A percentile compares a stretch with the other conserved stretches of the same genome.
phyloP scores from a whole-genome alignment of 2,888 invertebrate species.

The Caenorhabditis sulstoni region DNA sequence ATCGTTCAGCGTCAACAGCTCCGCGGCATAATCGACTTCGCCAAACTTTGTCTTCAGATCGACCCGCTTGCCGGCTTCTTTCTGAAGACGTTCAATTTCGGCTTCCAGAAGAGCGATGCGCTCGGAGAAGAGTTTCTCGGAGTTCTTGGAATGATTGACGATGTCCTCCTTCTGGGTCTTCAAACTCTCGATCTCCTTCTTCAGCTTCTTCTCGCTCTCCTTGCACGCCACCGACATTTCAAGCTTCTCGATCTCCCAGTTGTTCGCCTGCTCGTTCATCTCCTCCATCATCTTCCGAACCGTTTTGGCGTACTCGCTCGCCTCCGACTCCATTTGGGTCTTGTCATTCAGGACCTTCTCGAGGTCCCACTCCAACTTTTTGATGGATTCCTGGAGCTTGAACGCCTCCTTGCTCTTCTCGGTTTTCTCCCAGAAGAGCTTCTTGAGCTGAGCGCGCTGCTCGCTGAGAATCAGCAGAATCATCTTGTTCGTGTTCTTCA shows the following conservation, averaged over 20 bases:
- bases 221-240: neutral
- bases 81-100: neutral
- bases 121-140: slow-evolving; percentile 16
- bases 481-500: slow-evolving; percentile 29
- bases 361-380: neutral
- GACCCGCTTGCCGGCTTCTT: neutral
- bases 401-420: slow-evolving; percentile 15
- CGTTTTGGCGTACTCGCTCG: neutral
- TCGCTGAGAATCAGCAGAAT: slow-evolving; percentile 1
- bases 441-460: slow-evolving; percentile 12
- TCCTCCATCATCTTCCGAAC: slow-evolving; percentile 8
- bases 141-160: slow-evolving; percentile 28
- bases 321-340: neutral
- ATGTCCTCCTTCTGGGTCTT: slow-evolving; percentile 42
- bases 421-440: slow-evolving; percentile 23
- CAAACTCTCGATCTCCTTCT: slow-evolving; percentile 25
- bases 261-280: slow-evolving; percentile 5
- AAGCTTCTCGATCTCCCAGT: slow-evolving; percentile 6
- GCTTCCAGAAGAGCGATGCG: neutral
- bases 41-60: neutral
- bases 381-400: neutral
- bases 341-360: neutral
- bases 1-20: neutral
- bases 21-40: neutral
- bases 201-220: slow-evolving; percentile 9